Conservation (phyloP, 2,888 invertebrate species). For the Rugalucina vietnamica region DNA sequence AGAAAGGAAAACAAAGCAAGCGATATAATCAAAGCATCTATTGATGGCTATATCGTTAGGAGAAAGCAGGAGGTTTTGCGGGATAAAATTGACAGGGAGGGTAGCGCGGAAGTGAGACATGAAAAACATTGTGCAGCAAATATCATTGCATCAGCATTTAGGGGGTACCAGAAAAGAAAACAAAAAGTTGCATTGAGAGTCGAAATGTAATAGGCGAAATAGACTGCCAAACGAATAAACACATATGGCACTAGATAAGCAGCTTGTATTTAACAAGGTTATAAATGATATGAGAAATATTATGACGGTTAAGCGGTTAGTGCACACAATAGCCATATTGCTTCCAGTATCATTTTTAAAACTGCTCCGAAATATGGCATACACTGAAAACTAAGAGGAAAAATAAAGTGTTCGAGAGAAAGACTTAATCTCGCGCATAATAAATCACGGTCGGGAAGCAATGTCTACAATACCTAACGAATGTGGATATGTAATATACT, state of each 20-base stretch:
- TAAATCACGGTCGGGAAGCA: no score
- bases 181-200: constrained; percentile 28
- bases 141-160: constrained; percentile 47
- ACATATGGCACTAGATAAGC: background rate
- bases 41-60: constrained; percentile 40
- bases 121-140: constrained; percentile 40
- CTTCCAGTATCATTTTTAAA: no score
- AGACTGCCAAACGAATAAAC: background rate
- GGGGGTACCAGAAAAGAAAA: constrained; percentile 37
- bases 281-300: no score
- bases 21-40: constrained; percentile 42
- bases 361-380: no score
- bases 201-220: constrained; percentile 47
- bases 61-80: constrained; percentile 19
- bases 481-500: no score
- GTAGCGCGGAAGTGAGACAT: constrained; percentile 27
- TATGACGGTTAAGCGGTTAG: no score
- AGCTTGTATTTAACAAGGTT: background rate
- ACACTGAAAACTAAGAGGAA: no score
- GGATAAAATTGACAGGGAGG: constrained; percentile 23
- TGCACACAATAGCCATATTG: no score
- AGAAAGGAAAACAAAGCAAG: constrained; percentile 26
- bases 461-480: no score
- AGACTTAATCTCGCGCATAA: no score
- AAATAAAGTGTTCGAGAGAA: no score